phyloP scores from a whole-genome alignment of 1,140 invertebrate genomes.

The Leptopilina clavipes region DNA sequence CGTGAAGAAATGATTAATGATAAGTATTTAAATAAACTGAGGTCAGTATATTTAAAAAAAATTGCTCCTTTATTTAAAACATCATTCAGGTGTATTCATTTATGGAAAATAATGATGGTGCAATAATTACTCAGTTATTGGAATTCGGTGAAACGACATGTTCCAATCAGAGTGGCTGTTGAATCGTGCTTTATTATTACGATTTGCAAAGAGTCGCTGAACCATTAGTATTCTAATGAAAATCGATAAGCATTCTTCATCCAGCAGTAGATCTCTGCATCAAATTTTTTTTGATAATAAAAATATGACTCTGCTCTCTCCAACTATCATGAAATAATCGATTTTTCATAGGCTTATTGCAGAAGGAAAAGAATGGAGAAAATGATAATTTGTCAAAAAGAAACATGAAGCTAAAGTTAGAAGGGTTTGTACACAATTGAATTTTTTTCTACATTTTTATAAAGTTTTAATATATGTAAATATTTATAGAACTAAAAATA shows the following conservation, averaged over 20 bases:
- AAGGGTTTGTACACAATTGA: too few species aligned
- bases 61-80: constrained; percentile 27
- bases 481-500: too few species aligned
- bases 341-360: too few species aligned
- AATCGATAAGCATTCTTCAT: neutral
- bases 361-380: too few species aligned
- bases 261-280: neutral
- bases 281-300: neutral
- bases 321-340: neutral
- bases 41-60: constrained; percentile 23
- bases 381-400: too few species aligned
- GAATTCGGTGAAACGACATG: neutral
- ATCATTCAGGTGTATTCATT: constrained; percentile 4
- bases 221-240: neutral
- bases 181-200: constrained; percentile 49
- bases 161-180: constrained; percentile 47
- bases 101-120: neutral
- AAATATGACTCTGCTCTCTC: neutral
- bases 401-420: too few species aligned
- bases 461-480: too few species aligned
- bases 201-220: neutral
- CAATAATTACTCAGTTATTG: constrained; percentile 17
- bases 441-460: too few species aligned
- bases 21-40: constrained; percentile 35
- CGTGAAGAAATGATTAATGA: neutral